A percentile compares a stretch with the other conserved stretches of the same genome.
phyloP scores from a whole-genome alignment of 2,797 vertebrate genomes.

The Enteromius viviparus region DNA sequence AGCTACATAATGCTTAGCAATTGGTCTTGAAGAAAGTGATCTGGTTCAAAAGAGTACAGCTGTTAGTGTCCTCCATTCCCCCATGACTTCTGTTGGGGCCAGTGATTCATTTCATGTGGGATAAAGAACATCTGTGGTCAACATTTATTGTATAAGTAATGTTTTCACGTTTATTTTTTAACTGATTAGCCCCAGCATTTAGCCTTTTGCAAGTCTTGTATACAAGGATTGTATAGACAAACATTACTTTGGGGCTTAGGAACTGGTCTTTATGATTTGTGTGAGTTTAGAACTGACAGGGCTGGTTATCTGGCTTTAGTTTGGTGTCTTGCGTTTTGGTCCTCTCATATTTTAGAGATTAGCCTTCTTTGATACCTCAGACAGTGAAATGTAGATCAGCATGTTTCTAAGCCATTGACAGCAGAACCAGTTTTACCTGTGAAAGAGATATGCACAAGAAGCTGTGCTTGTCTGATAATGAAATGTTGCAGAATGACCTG shows the following conservation, averaged over 20 bases:
- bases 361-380: slow-evolving; percentile 17
- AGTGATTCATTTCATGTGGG: background rate
- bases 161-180: background rate
- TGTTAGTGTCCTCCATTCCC: background rate
- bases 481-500: slow-evolving; percentile 12
- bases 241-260: background rate
- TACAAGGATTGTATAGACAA: background rate
- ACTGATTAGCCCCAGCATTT: background rate
- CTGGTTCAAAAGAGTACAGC: background rate
- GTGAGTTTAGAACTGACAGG: background rate
- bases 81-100: background rate
- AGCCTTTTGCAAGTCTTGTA: background rate
- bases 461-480: slow-evolving; percentile 5
- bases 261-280: background rate
- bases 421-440: slow-evolving; percentile 36
- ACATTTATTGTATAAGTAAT: background rate
- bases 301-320: background rate
- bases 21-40: background rate
- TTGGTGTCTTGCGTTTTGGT: background rate
- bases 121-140: background rate
- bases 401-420: slow-evolving; percentile 24
- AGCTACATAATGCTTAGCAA: background rate
- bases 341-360: slow-evolving; percentile 16
- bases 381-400: slow-evolving; percentile 18
- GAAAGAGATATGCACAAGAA: slow-evolving; percentile 12